These are phyloP conservation scores for Spodoptera exigua DNA, from an alignment of 2,888 invertebrate species.

Conservation along the genomic window DNA sequence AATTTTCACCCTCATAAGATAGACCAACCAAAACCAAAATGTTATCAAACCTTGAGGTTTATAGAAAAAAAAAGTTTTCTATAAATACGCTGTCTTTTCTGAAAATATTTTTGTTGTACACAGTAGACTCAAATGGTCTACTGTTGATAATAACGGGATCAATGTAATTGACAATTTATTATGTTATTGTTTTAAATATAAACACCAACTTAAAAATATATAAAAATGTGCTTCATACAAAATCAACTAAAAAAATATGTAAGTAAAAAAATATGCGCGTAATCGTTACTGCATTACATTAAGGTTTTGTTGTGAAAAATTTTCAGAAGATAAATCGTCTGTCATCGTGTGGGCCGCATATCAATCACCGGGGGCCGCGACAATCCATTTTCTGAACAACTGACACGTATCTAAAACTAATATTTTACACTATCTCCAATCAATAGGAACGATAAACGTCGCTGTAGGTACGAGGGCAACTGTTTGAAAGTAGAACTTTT, in stretches of 20 bases:
- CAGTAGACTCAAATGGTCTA: too few species aligned
- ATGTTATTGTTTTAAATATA: too few species aligned
- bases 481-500: slow-evolving; percentile 1
- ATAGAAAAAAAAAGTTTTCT: too few species aligned
- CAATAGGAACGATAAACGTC: slow-evolving; percentile 34
- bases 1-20: too few species aligned
- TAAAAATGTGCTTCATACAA: background rate
- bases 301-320: slow-evolving; percentile 64
- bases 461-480: slow-evolving; percentile 2
- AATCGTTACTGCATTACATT: slow-evolving; percentile 56
- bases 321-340: slow-evolving; percentile 73
- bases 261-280: slow-evolving; percentile 55
- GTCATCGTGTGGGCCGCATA: slow-evolving; percentile 69
- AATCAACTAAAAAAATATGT: background rate
- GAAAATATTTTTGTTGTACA: too few species aligned
- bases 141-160: too few species aligned
- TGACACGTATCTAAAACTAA: slow-evolving; percentile 72
- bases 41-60: too few species aligned
- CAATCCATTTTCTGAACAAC: slow-evolving; percentile 74
- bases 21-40: too few species aligned
- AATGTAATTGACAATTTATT: too few species aligned
- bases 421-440: slow-evolving; percentile 61
- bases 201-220: too few species aligned
- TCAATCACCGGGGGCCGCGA: slow-evolving; percentile 71
- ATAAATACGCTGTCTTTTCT: too few species aligned